A percentile compares a stretch with the other conserved stretches of the same genome.
Conservation (phyloP, 64 coral and sea anemone genomes). For the Stichodactyla mertensii region DNA sequence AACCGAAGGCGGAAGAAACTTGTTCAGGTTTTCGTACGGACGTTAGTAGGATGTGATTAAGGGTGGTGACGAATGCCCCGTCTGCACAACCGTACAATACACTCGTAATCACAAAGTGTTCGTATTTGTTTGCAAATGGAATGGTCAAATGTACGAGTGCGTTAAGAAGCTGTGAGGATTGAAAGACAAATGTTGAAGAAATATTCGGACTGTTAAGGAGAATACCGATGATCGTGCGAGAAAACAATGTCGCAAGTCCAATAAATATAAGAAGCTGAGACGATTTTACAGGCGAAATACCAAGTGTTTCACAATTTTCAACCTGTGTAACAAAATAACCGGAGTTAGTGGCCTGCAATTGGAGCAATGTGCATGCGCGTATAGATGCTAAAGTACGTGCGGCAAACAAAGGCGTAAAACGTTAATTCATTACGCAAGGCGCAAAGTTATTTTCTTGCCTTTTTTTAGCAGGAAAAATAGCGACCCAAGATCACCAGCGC, state of each 20-base stretch:
- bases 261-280: conserved; percentile 36
- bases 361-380: too few species aligned
- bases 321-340: conserved; percentile 30
- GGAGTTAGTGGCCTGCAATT: background rate
- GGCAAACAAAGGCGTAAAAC: too few species aligned
- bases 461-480: too few species aligned
- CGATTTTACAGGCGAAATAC: conserved; percentile 12
- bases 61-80: background rate
- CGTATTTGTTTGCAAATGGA: conserved; percentile 7
- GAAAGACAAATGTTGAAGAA: conserved; percentile 22
- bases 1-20: conserved; percentile 41
- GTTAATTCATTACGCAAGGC: too few species aligned
- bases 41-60: conserved; percentile 29
- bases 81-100: conserved; percentile 31
- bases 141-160: conserved; percentile 3
- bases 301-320: conserved; percentile 37
- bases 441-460: too few species aligned
- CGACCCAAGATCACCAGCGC: too few species aligned
- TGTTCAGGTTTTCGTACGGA: conserved; percentile 10
- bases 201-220: conserved; percentile 7
- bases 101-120: conserved; percentile 26
- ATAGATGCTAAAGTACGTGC: too few species aligned
- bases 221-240: conserved; percentile 1
- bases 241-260: conserved; percentile 17
- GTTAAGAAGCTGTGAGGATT: background rate